Evolutionary conservation across 2,113 vertebrate species (phyloP).

Genomic region (Serilophus lunatus): DNA sequence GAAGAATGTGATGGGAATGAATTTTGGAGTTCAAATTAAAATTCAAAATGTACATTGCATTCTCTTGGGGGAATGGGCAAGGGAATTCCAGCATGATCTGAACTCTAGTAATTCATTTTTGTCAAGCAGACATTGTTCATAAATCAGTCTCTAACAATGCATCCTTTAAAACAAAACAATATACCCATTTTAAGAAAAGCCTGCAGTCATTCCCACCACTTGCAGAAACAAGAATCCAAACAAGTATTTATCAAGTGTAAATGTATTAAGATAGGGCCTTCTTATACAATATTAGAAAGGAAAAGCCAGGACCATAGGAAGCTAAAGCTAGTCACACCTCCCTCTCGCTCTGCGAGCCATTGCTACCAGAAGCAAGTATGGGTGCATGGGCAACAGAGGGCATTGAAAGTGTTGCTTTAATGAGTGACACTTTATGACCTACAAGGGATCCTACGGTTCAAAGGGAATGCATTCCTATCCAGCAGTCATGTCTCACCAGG

Average conservation of each 20-base stretch:
- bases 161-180: not conserved
- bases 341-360: not conserved
- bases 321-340: not conserved
- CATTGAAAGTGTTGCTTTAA: constrained; percentile 31
- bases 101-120: constrained; percentile 23
- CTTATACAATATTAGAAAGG: not conserved
- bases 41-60: constrained; percentile 14
- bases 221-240: not conserved
- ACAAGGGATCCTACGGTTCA: not conserved
- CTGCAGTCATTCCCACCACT: not conserved
- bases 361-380: not conserved
- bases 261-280: not conserved
- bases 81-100: not conserved
- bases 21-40: constrained; percentile 37
- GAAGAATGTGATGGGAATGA: not conserved
- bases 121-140: constrained; percentile 9
- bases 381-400: not conserved
- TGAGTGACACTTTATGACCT: constrained; percentile 25
- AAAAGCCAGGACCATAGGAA: not conserved
- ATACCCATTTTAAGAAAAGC: not conserved
- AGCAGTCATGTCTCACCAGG: constrained; percentile 89
- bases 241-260: not conserved
- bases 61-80: not conserved
- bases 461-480: constrained; percentile 64
- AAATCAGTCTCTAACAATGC: not conserved